A percentile compares a stretch with the other conserved stretches of the same genome.
Evolutionary conservation across 1,140 invertebrate genomes (phyloP).

Genomic region (Varroa destructor): DNA sequence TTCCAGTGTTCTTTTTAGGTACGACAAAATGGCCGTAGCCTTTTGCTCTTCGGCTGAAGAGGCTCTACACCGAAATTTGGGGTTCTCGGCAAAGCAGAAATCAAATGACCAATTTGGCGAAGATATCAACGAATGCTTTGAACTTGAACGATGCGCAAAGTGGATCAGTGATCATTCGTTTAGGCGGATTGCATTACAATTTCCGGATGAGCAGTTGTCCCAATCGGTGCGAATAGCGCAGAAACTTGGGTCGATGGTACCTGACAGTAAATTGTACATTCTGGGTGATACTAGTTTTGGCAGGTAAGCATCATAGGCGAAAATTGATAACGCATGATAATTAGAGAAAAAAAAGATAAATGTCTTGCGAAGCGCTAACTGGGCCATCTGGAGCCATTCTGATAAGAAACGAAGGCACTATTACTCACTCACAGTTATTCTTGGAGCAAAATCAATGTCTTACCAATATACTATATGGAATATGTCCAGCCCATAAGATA

Average conservation of each 20-base stretch:
- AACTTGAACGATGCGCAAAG: background rate
- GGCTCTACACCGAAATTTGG: background rate
- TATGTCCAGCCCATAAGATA: too few relatives aligned
- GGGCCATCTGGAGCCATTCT: too few relatives aligned
- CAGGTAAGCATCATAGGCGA: conserved; percentile 48
- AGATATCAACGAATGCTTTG: background rate
- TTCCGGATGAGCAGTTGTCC: conserved; percentile 64
- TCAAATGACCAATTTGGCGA: background rate
- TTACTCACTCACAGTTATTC: too few relatives aligned
- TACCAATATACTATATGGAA: too few relatives aligned
- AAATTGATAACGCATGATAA: too few relatives aligned
- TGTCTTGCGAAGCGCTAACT: too few relatives aligned
- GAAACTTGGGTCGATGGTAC: conserved; percentile 47
- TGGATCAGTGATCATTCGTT: background rate
- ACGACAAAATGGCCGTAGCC: background rate
- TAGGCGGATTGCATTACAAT: conserved; percentile 64
- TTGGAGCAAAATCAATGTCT: too few relatives aligned
- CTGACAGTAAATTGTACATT: conserved; percentile 56
- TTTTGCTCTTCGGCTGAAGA: conserved; percentile 14
- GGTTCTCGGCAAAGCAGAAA: background rate
- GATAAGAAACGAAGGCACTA: too few relatives aligned
- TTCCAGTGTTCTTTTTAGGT: too few relatives aligned
- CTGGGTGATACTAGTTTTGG: conserved; percentile 84
- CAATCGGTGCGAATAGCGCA: conserved; percentile 55
- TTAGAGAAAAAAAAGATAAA: too few relatives aligned